Evolutionary conservation across 2,113 vertebrate genomes (phyloP).

Genomic region (Lepus timidus): DNA sequence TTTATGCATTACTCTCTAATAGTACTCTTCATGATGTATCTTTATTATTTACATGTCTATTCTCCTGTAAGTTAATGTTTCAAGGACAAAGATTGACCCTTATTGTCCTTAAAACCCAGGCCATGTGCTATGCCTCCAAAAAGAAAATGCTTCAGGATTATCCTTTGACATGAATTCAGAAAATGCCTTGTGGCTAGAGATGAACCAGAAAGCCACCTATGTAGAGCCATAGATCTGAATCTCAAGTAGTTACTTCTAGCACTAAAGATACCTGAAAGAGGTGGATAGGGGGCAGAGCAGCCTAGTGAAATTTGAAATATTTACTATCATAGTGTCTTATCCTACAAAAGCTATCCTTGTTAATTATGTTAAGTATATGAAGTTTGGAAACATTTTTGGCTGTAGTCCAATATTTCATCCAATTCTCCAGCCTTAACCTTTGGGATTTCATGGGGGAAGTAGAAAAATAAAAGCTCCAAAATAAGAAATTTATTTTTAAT

Average conservation of each 20-base stretch:
- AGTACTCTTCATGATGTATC: background rate
- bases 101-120: slow-evolving; percentile 1
- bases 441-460: background rate
- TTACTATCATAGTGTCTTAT: background rate
- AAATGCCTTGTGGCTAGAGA: background rate
- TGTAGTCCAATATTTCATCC: slow-evolving; percentile 3
- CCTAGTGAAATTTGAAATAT: background rate
- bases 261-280: background rate
- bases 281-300: background rate
- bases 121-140: background rate
- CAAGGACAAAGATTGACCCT: slow-evolving; percentile 11
- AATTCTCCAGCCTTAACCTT: background rate
- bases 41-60: background rate
- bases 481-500: background rate
- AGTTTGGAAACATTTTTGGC: background rate
- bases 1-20: background rate
- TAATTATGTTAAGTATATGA: background rate
- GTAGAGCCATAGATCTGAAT: background rate
- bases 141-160: background rate
- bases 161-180: slow-evolving; percentile 21
- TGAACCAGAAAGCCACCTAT: background rate
- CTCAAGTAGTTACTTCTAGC: background rate
- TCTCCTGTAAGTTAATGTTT: slow-evolving; percentile 39
- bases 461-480: background rate
- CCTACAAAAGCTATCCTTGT: background rate